These are phyloP conservation scores for Eurytoma adleriae DNA, from an alignment of 2,888 invertebrate species.

Conservation along the genomic window DNA sequence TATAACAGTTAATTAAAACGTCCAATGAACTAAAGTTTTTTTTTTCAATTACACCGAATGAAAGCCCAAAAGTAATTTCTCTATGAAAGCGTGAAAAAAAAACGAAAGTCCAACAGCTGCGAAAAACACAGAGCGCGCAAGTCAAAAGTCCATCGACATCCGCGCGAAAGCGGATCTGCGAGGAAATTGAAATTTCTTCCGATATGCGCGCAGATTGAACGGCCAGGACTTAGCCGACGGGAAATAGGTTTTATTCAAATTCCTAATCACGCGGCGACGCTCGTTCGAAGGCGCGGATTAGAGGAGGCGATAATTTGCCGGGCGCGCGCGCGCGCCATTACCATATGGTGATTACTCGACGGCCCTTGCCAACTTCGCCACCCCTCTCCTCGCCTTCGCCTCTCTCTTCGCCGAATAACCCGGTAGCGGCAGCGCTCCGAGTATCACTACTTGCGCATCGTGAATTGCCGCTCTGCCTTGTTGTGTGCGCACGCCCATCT, in stretches of 20 bases:
- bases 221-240: background rate
- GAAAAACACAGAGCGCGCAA: no score
- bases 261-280: slow-evolving; percentile 37
- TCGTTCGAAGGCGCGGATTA: slow-evolving; percentile 16
- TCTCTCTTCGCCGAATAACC: background rate
- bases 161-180: no score
- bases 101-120: background rate
- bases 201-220: background rate
- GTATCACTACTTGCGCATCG: slow-evolving; percentile 23
- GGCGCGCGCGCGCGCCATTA: slow-evolving; percentile 24
- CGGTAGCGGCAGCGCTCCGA: background rate
- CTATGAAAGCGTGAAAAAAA: background rate
- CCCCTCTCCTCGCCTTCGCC: background rate
- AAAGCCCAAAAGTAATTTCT: no score
- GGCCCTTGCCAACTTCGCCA: slow-evolving; percentile 5
- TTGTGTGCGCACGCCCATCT: slow-evolving; percentile 17
- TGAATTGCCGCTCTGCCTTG: slow-evolving; percentile 11
- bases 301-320: slow-evolving; percentile 42
- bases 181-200: no score
- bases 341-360: slow-evolving; percentile 42
- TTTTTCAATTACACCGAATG: no score
- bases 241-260: slow-evolving; percentile 40
- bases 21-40: no score
- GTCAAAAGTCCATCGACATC: no score
- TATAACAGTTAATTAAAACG: no score